Conservation (phyloP, 2,797 vertebrate species). For the Dendrocincla fuliginosa region DNA sequence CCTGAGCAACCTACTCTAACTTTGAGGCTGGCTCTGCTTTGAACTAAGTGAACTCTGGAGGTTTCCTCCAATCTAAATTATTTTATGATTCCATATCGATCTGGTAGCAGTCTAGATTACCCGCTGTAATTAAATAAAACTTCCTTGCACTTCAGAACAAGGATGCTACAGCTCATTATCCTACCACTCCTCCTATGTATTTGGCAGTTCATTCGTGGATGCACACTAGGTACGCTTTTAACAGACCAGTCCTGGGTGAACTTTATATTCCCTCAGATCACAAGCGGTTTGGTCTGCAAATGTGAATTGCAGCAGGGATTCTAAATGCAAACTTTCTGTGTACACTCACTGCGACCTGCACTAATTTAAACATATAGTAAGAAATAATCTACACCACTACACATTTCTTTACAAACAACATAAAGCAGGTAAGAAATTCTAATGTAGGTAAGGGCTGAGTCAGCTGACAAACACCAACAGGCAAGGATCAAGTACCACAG, state of each 20-base stretch:
- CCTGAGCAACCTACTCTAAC: neutral
- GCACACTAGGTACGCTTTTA: neutral
- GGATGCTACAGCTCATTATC: neutral
- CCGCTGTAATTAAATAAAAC: neutral
- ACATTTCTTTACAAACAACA: neutral
- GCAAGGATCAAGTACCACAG: neutral
- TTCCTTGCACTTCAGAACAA: neutral
- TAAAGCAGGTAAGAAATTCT: neutral
- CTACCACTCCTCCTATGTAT: neutral
- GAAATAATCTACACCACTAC: neutral
- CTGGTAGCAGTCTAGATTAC: neutral
- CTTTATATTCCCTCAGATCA: rapidly evolving
- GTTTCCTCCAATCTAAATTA: slow-evolving; percentile 35
- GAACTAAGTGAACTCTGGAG: neutral
- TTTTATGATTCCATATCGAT: slow-evolving; percentile 11
- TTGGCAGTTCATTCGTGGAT: neutral
- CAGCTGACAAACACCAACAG: neutral
- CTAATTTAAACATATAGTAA: neutral
- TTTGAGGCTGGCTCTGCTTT: neutral
- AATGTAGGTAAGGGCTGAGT: rapidly evolving
- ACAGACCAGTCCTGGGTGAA: neutral
- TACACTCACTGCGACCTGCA: neutral
- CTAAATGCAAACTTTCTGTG: neutral
- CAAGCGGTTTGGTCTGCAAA: rapidly evolving
- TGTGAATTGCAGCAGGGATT: neutral